Evolutionary conservation across 2,888 invertebrate species (phyloP).

Genomic region (Chrysopilus asiliformis): DNA sequence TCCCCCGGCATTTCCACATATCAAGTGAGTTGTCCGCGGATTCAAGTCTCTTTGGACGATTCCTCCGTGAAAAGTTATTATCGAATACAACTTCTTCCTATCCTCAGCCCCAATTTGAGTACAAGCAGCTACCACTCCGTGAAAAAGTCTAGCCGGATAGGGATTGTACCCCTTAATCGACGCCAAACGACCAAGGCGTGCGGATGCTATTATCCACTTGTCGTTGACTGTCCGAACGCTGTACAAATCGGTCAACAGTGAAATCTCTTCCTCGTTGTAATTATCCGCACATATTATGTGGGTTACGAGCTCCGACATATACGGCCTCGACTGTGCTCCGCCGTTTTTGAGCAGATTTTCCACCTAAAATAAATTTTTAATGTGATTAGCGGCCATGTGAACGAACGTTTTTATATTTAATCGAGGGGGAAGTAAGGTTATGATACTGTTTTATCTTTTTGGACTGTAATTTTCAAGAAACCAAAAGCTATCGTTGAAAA

Average conservation of each 20-base stretch:
- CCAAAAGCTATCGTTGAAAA: too few species aligned
- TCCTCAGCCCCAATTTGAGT: conserved; percentile 63
- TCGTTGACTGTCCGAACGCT: conserved; percentile 81
- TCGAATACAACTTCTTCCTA: conserved; percentile 63
- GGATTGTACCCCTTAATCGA: conserved; percentile 66
- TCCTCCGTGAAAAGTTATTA: conserved; percentile 80
- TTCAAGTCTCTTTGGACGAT: conserved; percentile 58
- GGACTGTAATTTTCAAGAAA: too few species aligned
- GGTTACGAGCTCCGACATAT: conserved; percentile 83
- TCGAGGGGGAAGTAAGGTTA: too few species aligned
- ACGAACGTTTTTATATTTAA: too few species aligned
- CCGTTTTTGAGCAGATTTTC: conserved; percentile 65
- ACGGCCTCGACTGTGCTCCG: conserved; percentile 77
- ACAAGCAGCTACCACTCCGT: conserved; percentile 59
- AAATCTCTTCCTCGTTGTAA: conserved; percentile 72
- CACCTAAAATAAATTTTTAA: too few species aligned
- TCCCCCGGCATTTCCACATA: conserved; percentile 59
- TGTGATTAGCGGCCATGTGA: too few species aligned
- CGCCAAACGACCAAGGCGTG: conserved; percentile 44
- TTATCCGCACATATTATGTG: conserved; percentile 82
- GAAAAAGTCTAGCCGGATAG: conserved; percentile 52
- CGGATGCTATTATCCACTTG: conserved; percentile 68
- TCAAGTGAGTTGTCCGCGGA: conserved; percentile 67
- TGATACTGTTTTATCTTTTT: too few species aligned
- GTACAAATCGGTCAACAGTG: conserved; percentile 84